Base-by-base conservation (phyloP, 2,113 vertebrate genomes). In the Leptocoma aspasia region DNA sequence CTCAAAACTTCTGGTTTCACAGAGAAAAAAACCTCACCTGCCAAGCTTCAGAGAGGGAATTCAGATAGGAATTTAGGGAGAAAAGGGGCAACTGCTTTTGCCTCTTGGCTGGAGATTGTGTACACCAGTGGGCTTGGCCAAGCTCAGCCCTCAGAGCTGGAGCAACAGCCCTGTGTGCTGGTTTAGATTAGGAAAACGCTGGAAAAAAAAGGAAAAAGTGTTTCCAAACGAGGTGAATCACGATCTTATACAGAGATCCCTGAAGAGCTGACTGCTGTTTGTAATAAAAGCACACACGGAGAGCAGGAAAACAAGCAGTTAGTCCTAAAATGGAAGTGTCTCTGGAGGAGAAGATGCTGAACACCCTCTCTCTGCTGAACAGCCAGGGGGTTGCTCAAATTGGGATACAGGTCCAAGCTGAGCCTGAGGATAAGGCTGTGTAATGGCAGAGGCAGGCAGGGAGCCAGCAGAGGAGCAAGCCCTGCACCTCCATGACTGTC, bases 191-290 rank as follows among this genome's bases (percentile, higher is more conserved):
- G 63, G 42, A 85, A 86, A 90, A 94, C 0, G 3, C 56, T 72
- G 86, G 86, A n/a, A 90, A 89, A 95, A 95, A 92, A 82, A 53
- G 49, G 94, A 86, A 90, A 83, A 94, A 92, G 70, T 24, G 28
- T 90, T 95, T 96, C 95, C 93, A 96, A 96, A 81, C 0, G 90
- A 96, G 90, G 88, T 97, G 96, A 96, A 94, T 97, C 97, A 97
- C 69, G 68, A 95, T 85, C 86, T 89, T 90, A 24, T 64, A 86
- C 90, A 93, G 83, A 93, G 93, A 87, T 97, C 94, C 96, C 96
- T 41, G 53, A 95, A 96, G 95, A 97, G 89, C 78, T 20, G 56
- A 86, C 73, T 83, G 94, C 96, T 95, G 96, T 94, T 97, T 93
- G 82, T 80, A 95, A 97, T 96, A 94, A 95, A 90, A 91, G 76